These are phyloP conservation scores for Panopea generosa DNA, from an alignment of 2,888 invertebrate species.

Conservation along the genomic window DNA sequence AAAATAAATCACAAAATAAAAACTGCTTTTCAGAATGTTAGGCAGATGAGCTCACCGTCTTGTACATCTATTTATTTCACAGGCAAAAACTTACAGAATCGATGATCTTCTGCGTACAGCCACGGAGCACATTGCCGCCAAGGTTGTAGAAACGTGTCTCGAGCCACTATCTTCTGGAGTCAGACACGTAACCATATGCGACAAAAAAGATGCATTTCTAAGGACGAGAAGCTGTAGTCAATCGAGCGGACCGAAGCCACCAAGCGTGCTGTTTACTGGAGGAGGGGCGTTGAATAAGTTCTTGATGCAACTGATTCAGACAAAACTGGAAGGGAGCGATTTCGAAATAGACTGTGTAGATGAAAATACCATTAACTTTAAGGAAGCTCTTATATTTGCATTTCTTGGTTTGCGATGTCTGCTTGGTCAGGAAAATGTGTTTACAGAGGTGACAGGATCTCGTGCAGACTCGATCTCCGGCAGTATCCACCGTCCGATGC, in stretches of 20 bases:
- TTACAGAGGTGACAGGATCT: conserved; percentile 77
- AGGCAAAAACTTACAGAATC: conserved; percentile 19
- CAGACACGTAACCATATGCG: neutral
- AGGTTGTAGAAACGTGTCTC: conserved; percentile 69
- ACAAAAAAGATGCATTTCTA: too few species aligned
- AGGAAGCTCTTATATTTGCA: conserved; percentile 81
- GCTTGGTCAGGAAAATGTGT: conserved; percentile 77
- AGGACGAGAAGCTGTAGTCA: too few species aligned
- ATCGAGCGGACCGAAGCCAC: neutral
- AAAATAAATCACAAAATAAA: too few species aligned
- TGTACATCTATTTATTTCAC: too few species aligned
- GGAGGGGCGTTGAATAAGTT: conserved; percentile 81
- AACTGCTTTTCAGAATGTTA: too few species aligned
- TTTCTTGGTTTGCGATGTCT: conserved; percentile 80
- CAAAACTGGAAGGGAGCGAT: conserved; percentile 60
- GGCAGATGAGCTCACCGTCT: too few species aligned
- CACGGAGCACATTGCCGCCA: conserved; percentile 76
- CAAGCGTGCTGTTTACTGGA: conserved; percentile 78
- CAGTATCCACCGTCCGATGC: conserved; percentile 76
- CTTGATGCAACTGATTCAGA: conserved; percentile 68
- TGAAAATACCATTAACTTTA: conserved; percentile 77
- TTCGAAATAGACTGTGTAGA: conserved; percentile 70
- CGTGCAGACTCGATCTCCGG: conserved; percentile 74
- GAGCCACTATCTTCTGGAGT: conserved; percentile 15
- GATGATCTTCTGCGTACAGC: conserved; percentile 77